Base-by-base conservation (phyloP, 2,113 vertebrate genomes). In the Boleophthalmus pectinirostris region DNA sequence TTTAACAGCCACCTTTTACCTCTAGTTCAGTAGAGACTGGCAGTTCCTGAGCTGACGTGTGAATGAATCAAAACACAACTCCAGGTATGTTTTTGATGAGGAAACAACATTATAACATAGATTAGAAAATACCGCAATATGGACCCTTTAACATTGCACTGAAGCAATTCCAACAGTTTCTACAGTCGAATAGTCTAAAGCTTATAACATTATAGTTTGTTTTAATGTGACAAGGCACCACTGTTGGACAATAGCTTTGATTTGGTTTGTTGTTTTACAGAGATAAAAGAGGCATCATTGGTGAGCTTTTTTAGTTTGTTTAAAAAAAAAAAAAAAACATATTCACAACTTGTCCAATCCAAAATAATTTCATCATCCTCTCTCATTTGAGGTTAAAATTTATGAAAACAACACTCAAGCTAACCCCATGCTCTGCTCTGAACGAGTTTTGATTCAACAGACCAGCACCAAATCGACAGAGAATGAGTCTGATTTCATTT, bases 401-500 rank as follows among this genome's bases (percentile, higher is more conserved):
- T 29, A 33, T 61, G 8, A 64, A 38, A 64, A 38, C 10, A 43
- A 43, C 38, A 43, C 38, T 43, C 18, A 35, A 43, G 29, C 33
- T 38, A 20, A 12, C 33, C 61, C 11, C 29, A 63, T 21, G 33
- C 8, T 38, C 61, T 64, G 61, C 18, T 35, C 33, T 43, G 20
- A 64, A 64, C n/a, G 18, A 43, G 61, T 64, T 38, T n/a, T 64
- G 61, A 64, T 64, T 64, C 20, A 43, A 12, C 13, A 29, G 13
- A 60, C 57, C 24, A 23, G 29, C 60, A 63, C 60, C 35, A 18
- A 16, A 63, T 20, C 20, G 29, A 16, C 13, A 33, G 35, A 63
- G 16, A 63, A 35, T 63, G 25, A n/a, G 60, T 63, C 15, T 63
- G 60, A 63, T 63, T 63, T 35, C 8, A 14, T 60, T 60, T 58